phyloP scores from a whole-genome alignment of 2,797 vertebrate species.

The Syncerus caffer region DNA sequence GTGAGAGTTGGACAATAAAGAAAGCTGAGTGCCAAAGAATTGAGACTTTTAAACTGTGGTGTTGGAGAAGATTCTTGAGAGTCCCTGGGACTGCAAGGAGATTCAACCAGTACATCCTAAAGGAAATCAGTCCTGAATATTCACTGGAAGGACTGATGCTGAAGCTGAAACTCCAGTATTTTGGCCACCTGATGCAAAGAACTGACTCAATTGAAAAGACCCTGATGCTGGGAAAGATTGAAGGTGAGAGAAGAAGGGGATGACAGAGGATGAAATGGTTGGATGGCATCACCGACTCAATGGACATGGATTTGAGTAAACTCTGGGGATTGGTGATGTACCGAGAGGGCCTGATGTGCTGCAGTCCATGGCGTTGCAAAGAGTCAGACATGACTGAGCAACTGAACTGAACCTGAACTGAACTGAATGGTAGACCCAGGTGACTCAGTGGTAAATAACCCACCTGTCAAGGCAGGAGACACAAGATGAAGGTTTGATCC shows the following conservation, averaged over 20 bases:
- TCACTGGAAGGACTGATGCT: background rate
- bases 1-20: background rate
- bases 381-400: fast-evolving
- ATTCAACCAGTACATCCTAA: background rate
- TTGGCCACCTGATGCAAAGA: background rate
- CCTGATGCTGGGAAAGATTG: background rate
- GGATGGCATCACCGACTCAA: background rate
- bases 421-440: background rate
- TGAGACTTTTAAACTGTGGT: background rate
- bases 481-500: background rate
- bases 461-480: background rate
- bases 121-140: background rate
- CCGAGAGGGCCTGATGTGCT: background rate
- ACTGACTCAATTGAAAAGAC: background rate
- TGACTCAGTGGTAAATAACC: background rate
- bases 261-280: background rate
- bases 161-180: background rate
- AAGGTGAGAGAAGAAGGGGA: background rate
- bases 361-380: background rate
- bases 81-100: background rate
- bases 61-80: background rate
- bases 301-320: background rate
- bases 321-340: background rate
- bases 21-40: background rate
- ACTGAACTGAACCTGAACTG: background rate